These are phyloP conservation scores for Callaeas wilsoni DNA, from an alignment of 2,113 vertebrate genomes.

Conservation along the genomic window DNA sequence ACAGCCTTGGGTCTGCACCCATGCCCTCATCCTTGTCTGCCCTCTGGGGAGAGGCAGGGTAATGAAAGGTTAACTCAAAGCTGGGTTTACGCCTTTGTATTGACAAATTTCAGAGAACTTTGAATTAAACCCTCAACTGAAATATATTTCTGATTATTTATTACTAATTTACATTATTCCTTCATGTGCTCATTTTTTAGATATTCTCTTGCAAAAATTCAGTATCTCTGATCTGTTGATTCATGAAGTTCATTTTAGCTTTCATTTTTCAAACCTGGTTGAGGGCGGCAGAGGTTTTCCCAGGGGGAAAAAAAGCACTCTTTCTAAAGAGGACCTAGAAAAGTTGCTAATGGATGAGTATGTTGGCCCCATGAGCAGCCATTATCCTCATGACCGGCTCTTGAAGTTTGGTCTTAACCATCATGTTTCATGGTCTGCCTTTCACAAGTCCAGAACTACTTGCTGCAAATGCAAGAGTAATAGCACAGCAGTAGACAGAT, in stretches of 20 bases:
- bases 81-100: fast-evolving
- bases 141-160: constrained; percentile 16
- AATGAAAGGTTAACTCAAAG: neutral
- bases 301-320: neutral
- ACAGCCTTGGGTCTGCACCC: neutral
- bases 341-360: neutral
- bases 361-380: neutral
- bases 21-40: neutral
- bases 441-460: neutral
- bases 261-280: neutral
- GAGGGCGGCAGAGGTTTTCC: neutral
- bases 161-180: neutral
- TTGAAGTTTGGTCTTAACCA: neutral
- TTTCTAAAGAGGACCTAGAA: neutral
- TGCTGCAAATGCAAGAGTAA: neutral
- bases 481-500: constrained; percentile 32
- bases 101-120: neutral
- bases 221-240: neutral
- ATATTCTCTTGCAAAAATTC: neutral
- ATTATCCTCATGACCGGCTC: neutral
- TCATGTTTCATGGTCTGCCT: neutral
- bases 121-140: neutral
- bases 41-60: neutral
- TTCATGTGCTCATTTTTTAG: neutral
- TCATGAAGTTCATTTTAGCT: neutral